Evolutionary conservation across 2,797 vertebrate species (phyloP), one percentile per base, ranked within the genome.

Genomic region (Mastacembelus armatus): DNA sequence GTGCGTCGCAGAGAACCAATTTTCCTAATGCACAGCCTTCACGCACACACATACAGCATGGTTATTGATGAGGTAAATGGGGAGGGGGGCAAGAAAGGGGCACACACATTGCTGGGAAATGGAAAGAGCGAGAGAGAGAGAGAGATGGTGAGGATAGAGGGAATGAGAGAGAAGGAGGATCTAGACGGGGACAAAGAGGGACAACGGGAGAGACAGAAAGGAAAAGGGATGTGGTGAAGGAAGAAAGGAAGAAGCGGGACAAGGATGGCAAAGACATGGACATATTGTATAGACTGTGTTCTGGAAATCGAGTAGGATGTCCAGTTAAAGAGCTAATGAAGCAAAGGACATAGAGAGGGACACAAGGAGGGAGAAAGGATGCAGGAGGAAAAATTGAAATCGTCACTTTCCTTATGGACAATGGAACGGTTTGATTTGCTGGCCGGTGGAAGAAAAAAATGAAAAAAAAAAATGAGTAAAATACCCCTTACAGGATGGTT

Each of bases 21-120:
- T 90, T 91, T 92, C 75, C 84, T 92, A 90, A 92, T 91, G 91
- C 89, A 92, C 88, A 78, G 84, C 81, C 66, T 36, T 62, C 77
- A 65, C 69, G 35, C 67, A 66, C 83, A 78, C 71, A 68, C 70
- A 45, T 66, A 61, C 71, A 56, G 80, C 80, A 85, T 75, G 83
- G 91, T 92, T 94, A 93, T 93, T 93, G 92, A 93, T 92, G 92
- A 91, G 89, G 81, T 76, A 88, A 88, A 90, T 89, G 85, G 85
- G 84, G 85, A 89, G 80, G 78, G 81, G 89, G 80, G 66, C 80
- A 83, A 89, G 73, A 56, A 77, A 68, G 89, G 88, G 89, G 82
- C 89, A 88, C 86, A 85, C 77, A 86, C 66, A 77, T 78, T 88
- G 86, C 85, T 89, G 89, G 86, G 83, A 91, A 89, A 85, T 67